Evolutionary conservation across 2,888 invertebrate genomes (phyloP).

Genomic region (Drosophila histrio): DNA sequence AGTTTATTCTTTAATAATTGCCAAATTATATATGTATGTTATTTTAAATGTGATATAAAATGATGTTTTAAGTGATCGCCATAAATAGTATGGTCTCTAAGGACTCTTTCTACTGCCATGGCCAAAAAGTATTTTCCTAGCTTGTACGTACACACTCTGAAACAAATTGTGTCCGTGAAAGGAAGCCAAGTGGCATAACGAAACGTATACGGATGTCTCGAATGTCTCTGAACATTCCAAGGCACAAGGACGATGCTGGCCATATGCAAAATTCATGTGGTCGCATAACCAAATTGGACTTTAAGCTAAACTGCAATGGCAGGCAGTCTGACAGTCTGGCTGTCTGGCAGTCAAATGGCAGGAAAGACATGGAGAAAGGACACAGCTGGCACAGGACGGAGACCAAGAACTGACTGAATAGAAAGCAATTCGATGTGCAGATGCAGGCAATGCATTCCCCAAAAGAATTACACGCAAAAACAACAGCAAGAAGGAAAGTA

Average conservation of each 20-base stretch:
- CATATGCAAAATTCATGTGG: constrained; percentile 57
- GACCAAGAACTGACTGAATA: constrained; percentile 4
- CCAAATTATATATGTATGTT: too few relatives aligned
- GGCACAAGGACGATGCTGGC: constrained; percentile 34
- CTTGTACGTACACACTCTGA: neutral
- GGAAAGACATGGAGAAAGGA: constrained; percentile 13
- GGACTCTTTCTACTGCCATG: neutral
- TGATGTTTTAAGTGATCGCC: neutral
- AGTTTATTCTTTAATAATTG: too few relatives aligned
- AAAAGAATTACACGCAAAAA: constrained; percentile 15
- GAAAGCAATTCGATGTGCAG: constrained; percentile 26
- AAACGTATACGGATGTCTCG: constrained; percentile 2
- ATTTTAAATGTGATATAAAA: neutral
- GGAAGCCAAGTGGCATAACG: constrained; percentile 5
- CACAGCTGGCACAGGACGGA: constrained; percentile 7
- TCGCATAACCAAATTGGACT: constrained; percentile 56
- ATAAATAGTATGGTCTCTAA: neutral
- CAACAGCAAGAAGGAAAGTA: neutral
- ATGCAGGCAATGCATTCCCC: constrained; percentile 14
- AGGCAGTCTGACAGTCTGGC: constrained; percentile 5
- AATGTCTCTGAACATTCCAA: constrained; percentile 21
- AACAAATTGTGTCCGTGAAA: neutral
- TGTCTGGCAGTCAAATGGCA: constrained; percentile 14
- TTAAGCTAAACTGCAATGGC: constrained; percentile 36
- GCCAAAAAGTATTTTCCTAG: neutral